Evolutionary conservation across 1,140 invertebrate genomes (phyloP), one percentile per base, ranked within the genome.

Genomic region (Orius insidiosus): DNA sequence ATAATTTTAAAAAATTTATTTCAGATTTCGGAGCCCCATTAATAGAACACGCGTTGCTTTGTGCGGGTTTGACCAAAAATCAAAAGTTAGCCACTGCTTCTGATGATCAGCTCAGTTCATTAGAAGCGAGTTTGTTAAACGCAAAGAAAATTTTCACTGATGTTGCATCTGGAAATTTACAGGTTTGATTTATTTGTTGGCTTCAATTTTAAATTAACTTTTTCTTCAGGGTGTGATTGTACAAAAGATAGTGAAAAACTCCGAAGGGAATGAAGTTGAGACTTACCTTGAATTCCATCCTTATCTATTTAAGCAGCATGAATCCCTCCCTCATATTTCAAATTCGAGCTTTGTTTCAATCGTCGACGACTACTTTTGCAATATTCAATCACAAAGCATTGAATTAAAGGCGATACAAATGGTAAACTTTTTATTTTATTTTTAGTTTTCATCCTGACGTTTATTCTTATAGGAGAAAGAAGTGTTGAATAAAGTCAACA

Each of bases 281-380:
- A 77, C 80, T 45, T 90, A 88, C 60, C 69, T 87, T 55, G 90
- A 96, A 63, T 97, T 95, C 63, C 87, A 95, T 68, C 92, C 94
- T 5, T 67, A 72, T 51, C 63, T 72, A 3, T 88, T 81, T 58
- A 63, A 69, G 10, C 88, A 94, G 57, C 71, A 79, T 60, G 69
- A 71, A 53, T 59, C 69, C 8, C 63, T 64, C 48, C 71, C 74
- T 0, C 67, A 67, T 45, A 63, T 72, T 30, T 74, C 80, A 54
- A 89, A 82, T 63, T 71, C 78, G 9, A 72, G 70, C 1, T 97
- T 96, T 59, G 81, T 92, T 65, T 68, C 73, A 59, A 80, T 93
- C 15, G 85, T 95, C 1, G 96, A 98, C 70, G 89, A 97, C 58
- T 99, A 93, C 64, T 99, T 83, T 66, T 98, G 93, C 0, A 80